Base-by-base conservation (phyloP, 1,140 invertebrate species). In the Zaprionus vittiger region DNA sequence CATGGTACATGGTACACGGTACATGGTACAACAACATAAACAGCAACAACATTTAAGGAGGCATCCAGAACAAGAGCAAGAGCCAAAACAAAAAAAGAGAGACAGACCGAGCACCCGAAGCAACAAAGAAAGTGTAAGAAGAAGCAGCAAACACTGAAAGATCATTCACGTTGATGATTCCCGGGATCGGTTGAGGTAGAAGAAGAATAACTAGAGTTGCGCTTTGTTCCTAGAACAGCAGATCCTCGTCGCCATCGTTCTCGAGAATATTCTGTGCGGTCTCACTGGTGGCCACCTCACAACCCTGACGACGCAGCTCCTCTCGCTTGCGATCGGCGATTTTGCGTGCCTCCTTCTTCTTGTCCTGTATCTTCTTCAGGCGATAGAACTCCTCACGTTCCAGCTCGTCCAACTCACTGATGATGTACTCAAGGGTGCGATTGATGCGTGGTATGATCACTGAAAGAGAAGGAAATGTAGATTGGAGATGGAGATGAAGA, bases 351-450 rank as follows among this genome's bases (percentile, higher is more conserved):
- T 96, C 95, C 76, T 95, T 95, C 92, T 95, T 95, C 91, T 95
- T 95, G 72, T 95, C 94, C 83, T 93, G 91, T 24, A 93, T 87
- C 55, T 92, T 99, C 94, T 99, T 99, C 82, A 99, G 94, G 68
- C 98, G 96, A 93, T 99, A 99, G 94, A 99, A 99, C 92, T 99
- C 99, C 94, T 99, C 99, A 94, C 99, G 95, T 94, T 99, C 99
- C 82, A 99, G 94, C 93, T 99, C 99, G 93, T 99, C 99, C 79
- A 99, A 93, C 93, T 99, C 99, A 9, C 99, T 98, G 84, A 99
- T 98, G 80, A 99, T 99, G 93, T 99, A 99, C 4, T 96, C 95
- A 74, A 99, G 94, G 12, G 99, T 99, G 80, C 97, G 96, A 93
- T 99, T 99, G 93, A 99, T 98, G 83, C 98, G 95, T 47, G 99